These are phyloP conservation scores for Lasioglossum calceatum DNA, from an alignment of 2,888 invertebrate species.

Conservation along the genomic window DNA sequence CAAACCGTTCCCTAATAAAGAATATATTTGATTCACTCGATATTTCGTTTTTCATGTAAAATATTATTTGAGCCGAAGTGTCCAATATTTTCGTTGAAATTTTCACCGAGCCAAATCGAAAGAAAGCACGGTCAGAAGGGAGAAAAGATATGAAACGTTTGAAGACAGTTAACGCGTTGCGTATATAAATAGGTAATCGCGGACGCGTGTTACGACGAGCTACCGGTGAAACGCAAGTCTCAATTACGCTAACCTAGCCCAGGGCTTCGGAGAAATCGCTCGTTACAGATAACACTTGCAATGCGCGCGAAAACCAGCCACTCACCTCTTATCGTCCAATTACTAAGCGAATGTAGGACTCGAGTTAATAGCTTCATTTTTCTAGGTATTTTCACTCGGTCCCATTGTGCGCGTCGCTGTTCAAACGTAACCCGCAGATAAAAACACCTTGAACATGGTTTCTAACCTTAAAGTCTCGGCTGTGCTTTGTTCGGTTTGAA, in stretches of 20 bases:
- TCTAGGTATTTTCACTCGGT: not conserved
- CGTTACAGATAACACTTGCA: conserved; percentile 17
- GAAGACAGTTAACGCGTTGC: not conserved
- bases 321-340: conserved; percentile 15
- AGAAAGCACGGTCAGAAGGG: not conserved
- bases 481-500: not conserved
- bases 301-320: conserved; percentile 12
- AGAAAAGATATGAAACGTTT: not conserved
- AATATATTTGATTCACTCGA: not conserved
- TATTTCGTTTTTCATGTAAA: not conserved
- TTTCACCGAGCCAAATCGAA: not conserved
- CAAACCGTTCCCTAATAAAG: not conserved
- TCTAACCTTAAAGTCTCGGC: not conserved
- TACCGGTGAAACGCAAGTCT: conserved; percentile 24
- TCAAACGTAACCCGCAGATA: not conserved
- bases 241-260: not conserved
- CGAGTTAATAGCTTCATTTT: conserved; percentile 12
- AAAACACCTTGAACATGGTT: not conserved
- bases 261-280: conserved; percentile 7
- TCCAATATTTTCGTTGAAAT: not conserved
- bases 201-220: conserved; percentile 37
- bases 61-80: not conserved
- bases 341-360: conserved; percentile 4
- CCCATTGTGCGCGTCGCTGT: not conserved
- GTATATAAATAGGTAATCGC: conserved; percentile 8